Conservation (phyloP, 2,797 vertebrate species). For the Tinamus major region DNA sequence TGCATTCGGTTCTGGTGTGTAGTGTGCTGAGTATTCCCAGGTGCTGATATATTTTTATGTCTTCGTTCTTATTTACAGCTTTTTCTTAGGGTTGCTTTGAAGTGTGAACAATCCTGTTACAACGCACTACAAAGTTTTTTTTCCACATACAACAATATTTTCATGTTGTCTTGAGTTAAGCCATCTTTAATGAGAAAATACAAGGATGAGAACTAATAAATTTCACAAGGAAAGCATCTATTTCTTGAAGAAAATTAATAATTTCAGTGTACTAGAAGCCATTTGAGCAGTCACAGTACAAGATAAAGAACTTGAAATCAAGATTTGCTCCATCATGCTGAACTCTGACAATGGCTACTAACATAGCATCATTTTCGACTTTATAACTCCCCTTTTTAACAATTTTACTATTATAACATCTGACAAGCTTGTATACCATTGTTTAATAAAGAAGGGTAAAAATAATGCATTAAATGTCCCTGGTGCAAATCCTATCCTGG, state of each 20-base stretch:
- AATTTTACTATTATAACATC: conserved; percentile 14
- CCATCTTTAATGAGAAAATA: conserved; percentile 47
- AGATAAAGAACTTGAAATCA: conserved; percentile 30
- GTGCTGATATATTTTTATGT: conserved; percentile 79
- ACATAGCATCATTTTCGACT: background rate
- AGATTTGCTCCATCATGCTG: background rate
- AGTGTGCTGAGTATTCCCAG: conserved; percentile 81
- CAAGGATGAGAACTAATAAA: conserved; percentile 33
- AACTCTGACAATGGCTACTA: conserved; percentile 12
- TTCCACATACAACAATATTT: conserved; percentile 60
- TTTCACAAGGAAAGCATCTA: conserved; percentile 9
- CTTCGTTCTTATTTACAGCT: conserved; percentile 79
- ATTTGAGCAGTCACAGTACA: background rate
- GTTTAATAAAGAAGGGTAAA: conserved; percentile 14
- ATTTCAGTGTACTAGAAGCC: conserved; percentile 40
- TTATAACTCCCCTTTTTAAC: conserved; percentile 30
- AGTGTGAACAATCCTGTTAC: conserved; percentile 76
- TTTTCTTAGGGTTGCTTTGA: conserved; percentile 80
- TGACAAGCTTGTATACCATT: background rate
- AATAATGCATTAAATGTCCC: conserved; percentile 22
- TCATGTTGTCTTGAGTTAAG: conserved; percentile 47
- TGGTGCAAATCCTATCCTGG: conserved; percentile 7
- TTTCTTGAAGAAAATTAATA: conserved; percentile 59
- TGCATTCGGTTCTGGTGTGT: conserved; percentile 74
- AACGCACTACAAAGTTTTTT: conserved; percentile 65